A percentile compares a stretch with the other conserved stretches of the same genome.
Evolutionary conservation across 2,888 invertebrate species (phyloP).

Genomic region (Coelopa pilipes): DNA sequence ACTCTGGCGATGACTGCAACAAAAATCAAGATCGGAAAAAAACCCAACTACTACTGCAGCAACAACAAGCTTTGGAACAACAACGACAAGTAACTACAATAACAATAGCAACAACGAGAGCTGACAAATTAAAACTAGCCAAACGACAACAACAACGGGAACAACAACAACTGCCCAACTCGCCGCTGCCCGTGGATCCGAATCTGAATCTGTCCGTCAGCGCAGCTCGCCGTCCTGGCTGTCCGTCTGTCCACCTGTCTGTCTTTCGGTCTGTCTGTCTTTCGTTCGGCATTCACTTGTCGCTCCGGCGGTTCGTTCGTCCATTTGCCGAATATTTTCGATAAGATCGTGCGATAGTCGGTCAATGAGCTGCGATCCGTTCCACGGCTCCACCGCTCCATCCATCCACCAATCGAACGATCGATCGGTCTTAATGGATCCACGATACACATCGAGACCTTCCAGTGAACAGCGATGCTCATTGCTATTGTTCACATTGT

Average conservation of each 20-base stretch:
- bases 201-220: neutral
- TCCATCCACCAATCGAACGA: neutral
- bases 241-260: neutral
- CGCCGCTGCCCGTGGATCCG: too few species aligned
- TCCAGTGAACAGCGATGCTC: conserved; percentile 3
- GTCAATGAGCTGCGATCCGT: conserved; percentile 3
- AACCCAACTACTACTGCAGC: too few species aligned
- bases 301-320: neutral
- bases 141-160: too few species aligned
- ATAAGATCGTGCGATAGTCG: neutral
- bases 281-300: neutral
- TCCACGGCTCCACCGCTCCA: too few species aligned
- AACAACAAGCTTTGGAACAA: too few species aligned
- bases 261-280: neutral
- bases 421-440: conserved; percentile 8
- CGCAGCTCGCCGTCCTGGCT: neutral
- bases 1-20: too few species aligned
- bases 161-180: too few species aligned
- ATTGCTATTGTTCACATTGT: neutral
- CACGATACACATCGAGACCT: neutral
- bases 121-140: too few species aligned
- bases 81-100: too few species aligned
- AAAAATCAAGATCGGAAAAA: too few species aligned
- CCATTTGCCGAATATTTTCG: too few species aligned
- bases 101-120: too few species aligned